phyloP scores from a whole-genome alignment of 2,888 invertebrate species.

The Sepiola atlantica region DNA sequence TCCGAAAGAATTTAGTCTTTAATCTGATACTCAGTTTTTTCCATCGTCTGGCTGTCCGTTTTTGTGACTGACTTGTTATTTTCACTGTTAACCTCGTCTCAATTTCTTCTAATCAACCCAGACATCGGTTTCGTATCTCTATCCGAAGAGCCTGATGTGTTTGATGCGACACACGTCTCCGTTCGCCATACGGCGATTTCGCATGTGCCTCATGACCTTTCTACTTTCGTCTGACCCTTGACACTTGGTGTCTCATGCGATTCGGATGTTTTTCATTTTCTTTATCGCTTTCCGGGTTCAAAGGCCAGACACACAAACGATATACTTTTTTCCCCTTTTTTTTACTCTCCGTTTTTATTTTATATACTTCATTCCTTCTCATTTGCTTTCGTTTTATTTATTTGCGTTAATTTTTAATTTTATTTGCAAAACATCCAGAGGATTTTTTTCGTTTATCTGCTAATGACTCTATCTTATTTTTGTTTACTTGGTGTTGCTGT shows the following conservation, averaged over 20 bases:
- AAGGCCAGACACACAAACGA: not conserved
- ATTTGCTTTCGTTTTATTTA: no score
- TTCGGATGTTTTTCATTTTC: not conserved
- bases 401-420: no score
- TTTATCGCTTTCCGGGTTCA: not conserved
- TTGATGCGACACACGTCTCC: constrained; percentile 9
- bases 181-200: not conserved
- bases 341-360: not conserved
- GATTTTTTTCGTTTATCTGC: no score
- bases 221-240: not conserved
- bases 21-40: not conserved
- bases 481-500: no score
- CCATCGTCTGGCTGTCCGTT: not conserved
- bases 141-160: not conserved
- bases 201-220: not conserved
- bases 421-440: no score
- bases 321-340: not conserved
- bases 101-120: not conserved
- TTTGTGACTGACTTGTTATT: not conserved
- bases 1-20: not conserved
- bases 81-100: not conserved
- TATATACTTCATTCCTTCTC: no score
- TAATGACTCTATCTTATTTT: no score
- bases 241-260: no score
- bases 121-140: not conserved